phyloP scores from a whole-genome alignment of 2,113 vertebrate genomes.

The Sinocyclocheilus maitianheensis region DNA sequence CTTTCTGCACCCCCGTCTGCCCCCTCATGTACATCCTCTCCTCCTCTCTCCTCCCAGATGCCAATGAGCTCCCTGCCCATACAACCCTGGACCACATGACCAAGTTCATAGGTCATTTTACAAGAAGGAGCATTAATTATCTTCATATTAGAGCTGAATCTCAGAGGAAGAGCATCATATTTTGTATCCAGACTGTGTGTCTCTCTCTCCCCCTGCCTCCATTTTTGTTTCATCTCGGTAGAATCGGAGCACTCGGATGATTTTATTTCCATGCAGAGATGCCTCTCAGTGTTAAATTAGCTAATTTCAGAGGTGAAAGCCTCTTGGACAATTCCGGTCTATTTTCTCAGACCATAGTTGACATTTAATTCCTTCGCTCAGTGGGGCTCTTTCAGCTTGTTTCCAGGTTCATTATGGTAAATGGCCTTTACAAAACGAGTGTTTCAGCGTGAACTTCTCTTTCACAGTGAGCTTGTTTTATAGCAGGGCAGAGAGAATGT shows the following conservation, averaged over 20 bases:
- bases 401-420: conserved; percentile 62
- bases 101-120: conserved; percentile 66
- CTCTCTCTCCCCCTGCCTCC: background rate
- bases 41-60: background rate
- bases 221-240: background rate
- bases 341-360: conserved; percentile 66
- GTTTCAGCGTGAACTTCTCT: conserved; percentile 43
- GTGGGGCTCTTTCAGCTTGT: conserved; percentile 53
- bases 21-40: conserved; percentile 10
- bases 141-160: conserved; percentile 38
- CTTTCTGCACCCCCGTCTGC: background rate
- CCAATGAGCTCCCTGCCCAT: background rate
- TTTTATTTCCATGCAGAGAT: conserved; percentile 64
- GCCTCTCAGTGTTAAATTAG: conserved; percentile 59
- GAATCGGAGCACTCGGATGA: conserved; percentile 51
- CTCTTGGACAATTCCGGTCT: conserved; percentile 66
- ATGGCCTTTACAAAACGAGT: conserved; percentile 54
- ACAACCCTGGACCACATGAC: conserved; percentile 48
- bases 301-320: conserved; percentile 61
- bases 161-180: conserved; percentile 47
- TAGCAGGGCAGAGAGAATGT: conserved; percentile 38
- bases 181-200: background rate
- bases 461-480: conserved; percentile 44
- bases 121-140: conserved; percentile 70
- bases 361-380: conserved; percentile 70